Evolutionary conservation across 2,113 vertebrate species (phyloP).

Genomic region (Python bivittatus): DNA sequence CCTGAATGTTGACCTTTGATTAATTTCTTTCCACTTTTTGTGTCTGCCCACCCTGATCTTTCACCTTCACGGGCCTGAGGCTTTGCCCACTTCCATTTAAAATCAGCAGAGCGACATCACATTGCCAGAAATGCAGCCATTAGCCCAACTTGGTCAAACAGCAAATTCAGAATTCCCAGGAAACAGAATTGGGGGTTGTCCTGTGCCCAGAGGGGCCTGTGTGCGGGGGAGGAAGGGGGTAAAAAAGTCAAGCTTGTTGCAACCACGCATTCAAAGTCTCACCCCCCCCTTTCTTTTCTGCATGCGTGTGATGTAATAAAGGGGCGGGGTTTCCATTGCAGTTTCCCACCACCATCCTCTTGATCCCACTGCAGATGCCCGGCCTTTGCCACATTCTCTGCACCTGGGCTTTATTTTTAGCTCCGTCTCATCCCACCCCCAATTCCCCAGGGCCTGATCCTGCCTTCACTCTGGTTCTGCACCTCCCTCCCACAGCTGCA

Average conservation of each 20-base stretch:
- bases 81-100: too few relatives aligned
- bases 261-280: neutral
- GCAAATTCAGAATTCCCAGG: too few relatives aligned
- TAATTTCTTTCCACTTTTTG: neutral
- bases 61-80: neutral
- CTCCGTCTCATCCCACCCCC: neutral
- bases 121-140: too few relatives aligned
- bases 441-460: neutral
- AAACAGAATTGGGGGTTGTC: neutral
- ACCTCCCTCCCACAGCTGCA: neutral
- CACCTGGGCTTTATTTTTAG: neutral
- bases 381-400: neutral
- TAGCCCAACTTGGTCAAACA: too few relatives aligned
- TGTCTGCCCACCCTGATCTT: neutral
- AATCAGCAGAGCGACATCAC: too few relatives aligned
- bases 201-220: neutral
- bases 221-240: neutral
- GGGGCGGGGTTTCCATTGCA: neutral
- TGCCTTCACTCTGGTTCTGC: neutral
- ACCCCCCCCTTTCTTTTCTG: neutral
- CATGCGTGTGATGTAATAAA: neutral
- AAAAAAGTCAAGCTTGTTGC: neutral
- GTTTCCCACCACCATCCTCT: neutral
- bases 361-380: neutral
- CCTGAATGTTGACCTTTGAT: neutral